Evolutionary conservation across 2,113 vertebrate species (phyloP).

Genomic region (Aplodontia rufa): DNA sequence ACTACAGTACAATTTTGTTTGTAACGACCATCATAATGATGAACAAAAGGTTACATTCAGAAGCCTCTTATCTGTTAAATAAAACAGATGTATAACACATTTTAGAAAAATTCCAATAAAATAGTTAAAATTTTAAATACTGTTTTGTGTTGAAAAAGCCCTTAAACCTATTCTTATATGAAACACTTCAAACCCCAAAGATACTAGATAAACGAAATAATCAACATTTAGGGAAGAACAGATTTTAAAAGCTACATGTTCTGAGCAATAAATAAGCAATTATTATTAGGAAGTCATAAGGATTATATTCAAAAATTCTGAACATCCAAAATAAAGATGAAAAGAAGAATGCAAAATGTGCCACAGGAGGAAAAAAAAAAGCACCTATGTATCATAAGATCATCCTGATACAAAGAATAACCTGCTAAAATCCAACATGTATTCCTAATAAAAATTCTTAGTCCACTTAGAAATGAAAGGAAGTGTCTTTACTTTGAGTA

Average conservation of each 20-base stretch:
- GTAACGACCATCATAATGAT: not conserved
- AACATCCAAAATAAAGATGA: not conserved
- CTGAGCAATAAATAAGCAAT: not conserved
- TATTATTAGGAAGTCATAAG: not conserved
- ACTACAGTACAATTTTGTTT: not conserved
- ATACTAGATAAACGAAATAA: not conserved
- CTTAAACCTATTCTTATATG: not conserved
- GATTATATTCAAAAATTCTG: not conserved
- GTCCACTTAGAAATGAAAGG: not conserved
- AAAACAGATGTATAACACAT: not conserved
- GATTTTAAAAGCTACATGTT: not conserved
- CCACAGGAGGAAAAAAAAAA: not conserved
- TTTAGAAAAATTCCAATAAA: conserved; percentile 5
- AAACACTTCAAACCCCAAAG: not conserved
- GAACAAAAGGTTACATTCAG: not conserved
- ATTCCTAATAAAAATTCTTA: not conserved
- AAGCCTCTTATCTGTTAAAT: not conserved
- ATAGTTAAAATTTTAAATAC: not conserved
- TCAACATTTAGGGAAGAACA: not conserved
- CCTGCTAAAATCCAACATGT: not conserved
- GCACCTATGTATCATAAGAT: not conserved
- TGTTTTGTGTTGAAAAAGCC: not conserved
- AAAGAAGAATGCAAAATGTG: not conserved
- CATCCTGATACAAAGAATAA: not conserved
- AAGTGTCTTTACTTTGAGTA: not conserved